Conservation (phyloP, 2,888 invertebrate genomes). For the Ennomos quercinarius region DNA sequence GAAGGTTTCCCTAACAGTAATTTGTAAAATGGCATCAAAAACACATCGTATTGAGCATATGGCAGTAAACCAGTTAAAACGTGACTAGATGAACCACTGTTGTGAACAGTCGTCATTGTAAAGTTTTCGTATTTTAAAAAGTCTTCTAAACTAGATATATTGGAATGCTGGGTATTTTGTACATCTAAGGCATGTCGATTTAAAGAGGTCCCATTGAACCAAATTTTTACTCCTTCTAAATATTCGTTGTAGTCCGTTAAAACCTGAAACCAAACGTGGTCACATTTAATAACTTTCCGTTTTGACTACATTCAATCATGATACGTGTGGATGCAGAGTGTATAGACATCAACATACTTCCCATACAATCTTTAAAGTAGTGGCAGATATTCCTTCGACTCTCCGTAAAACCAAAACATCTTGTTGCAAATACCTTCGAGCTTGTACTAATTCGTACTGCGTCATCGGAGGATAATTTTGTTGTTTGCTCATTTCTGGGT, state of each 20-base stretch:
- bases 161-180: conserved; percentile 59
- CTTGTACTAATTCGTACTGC: conserved; percentile 91
- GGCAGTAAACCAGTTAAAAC: conserved; percentile 92
- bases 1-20: conserved; percentile 96
- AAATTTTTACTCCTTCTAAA: conserved; percentile 90
- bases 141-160: conserved; percentile 66
- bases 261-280: conserved; percentile 60
- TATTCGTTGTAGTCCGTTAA: conserved; percentile 82
- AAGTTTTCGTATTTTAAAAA: conserved; percentile 83
- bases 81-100: conserved; percentile 90
- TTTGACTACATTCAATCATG: background rate
- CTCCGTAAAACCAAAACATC: conserved; percentile 91
- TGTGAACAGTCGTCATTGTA: conserved; percentile 89
- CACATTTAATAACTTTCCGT: background rate
- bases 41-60: conserved; percentile 96
- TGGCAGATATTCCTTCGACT: conserved; percentile 89
- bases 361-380: conserved; percentile 92
- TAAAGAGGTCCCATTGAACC: conserved; percentile 78
- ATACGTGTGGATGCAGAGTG: no score
- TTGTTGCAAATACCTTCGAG: conserved; percentile 90
- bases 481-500: conserved; percentile 75
- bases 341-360: conserved; percentile 84
- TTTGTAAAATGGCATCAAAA: conserved; percentile 95
- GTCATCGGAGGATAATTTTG: conserved; percentile 88
- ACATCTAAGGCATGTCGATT: conserved; percentile 66